A percentile compares a stretch with the other conserved stretches of the same genome.
Conservation (phyloP, 30 jellyfish, hydroid and myxozoan genomes). For the Turritopsis dohrnii region DNA sequence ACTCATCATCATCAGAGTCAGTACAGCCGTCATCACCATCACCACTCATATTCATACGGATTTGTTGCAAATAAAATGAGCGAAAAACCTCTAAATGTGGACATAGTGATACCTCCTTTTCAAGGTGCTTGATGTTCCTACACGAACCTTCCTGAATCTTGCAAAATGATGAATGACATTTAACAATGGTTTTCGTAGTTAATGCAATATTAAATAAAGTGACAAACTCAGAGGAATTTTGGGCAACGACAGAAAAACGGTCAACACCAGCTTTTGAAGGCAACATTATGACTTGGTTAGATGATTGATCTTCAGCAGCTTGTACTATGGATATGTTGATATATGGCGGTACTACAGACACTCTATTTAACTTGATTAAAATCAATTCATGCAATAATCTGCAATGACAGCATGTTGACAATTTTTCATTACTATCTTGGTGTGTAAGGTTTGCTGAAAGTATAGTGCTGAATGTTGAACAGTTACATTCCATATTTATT, state of each 20-base stretch:
- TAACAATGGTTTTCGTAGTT: neutral
- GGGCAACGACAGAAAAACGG: no score
- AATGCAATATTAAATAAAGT: neutral
- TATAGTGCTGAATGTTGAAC: no score
- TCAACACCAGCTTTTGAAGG: no score
- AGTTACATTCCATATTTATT: no score
- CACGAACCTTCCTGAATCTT: neutral
- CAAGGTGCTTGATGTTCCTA: neutral
- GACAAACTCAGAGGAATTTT: no score
- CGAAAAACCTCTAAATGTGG: neutral
- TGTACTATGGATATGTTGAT: neutral
- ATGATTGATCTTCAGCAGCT: neutral
- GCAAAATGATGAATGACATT: neutral
- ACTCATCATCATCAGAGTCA: neutral
- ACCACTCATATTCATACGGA: neutral
- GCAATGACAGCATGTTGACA: no score
- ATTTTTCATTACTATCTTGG: no score
- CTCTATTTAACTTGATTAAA: no score
- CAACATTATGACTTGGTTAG: neutral
- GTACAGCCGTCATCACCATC: neutral
- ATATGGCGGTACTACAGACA: neutral
- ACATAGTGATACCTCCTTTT: neutral
- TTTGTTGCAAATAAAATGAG: neutral
- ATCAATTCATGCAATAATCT: no score
- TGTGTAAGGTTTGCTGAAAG: no score